Conservation (phyloP, 2,113 vertebrate species). For the Agapornis roseicollis region DNA sequence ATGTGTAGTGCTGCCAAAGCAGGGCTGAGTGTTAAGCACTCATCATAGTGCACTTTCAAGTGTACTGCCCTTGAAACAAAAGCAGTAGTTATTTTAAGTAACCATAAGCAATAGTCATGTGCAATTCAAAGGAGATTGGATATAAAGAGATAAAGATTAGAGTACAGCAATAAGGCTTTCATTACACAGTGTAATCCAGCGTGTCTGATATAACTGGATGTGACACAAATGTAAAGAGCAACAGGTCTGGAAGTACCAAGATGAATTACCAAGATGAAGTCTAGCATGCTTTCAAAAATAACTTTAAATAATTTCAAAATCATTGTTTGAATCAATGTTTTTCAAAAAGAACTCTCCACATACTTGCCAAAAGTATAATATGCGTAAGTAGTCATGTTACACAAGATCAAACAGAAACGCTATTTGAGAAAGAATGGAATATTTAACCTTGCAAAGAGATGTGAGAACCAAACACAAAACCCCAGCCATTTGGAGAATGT, state of each 20-base stretch:
- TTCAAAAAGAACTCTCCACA: background rate
- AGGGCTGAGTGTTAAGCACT: background rate
- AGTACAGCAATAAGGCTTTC: conserved; percentile 48
- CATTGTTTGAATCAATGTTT: background rate
- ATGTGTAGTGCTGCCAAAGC: background rate
- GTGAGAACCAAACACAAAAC: background rate
- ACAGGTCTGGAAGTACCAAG: conserved; percentile 24
- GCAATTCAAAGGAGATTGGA: conserved; percentile 55
- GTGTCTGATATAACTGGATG: conserved; percentile 51
- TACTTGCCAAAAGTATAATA: background rate
- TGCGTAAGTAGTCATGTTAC: background rate
- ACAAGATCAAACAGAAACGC: background rate
- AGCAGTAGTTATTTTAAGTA: conserved; percentile 60
- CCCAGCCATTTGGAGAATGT: background rate
- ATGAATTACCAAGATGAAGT: background rate
- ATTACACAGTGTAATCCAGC: conserved; percentile 62
- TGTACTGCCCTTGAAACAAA: conserved; percentile 45
- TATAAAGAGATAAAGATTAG: conserved; percentile 71
- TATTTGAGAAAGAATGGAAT: background rate
- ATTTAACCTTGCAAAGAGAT: background rate
- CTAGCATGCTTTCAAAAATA: background rate
- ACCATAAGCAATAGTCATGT: conserved; percentile 56
- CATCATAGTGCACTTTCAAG: background rate
- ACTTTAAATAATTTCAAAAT: background rate
- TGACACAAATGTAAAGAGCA: conserved; percentile 53